Conservation (phyloP, 2,797 vertebrate species). For the Acanthopagrus latus region DNA sequence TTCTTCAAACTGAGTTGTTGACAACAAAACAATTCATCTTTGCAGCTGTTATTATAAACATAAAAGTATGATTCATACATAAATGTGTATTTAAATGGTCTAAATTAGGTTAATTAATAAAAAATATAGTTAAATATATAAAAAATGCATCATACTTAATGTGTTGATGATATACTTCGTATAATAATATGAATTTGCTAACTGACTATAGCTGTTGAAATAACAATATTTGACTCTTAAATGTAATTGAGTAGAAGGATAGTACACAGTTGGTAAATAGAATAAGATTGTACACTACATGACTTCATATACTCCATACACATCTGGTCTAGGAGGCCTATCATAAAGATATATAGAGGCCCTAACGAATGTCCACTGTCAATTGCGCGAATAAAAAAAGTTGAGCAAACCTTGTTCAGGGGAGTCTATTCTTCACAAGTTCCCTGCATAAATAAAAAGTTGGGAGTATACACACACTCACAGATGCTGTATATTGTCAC, state of each 20-base stretch:
- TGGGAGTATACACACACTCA: conserved; percentile 14
- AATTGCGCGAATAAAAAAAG: neutral
- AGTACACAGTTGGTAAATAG: neutral
- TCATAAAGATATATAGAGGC: too few relatives aligned
- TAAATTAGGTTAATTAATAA: neutral
- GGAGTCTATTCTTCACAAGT: conserved; percentile 16
- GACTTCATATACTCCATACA: neutral
- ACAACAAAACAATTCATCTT: too few relatives aligned
- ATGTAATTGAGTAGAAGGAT: too few relatives aligned
- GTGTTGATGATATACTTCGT: neutral
- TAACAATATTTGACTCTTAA: neutral
- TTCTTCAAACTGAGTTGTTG: too few relatives aligned
- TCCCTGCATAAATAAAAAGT: conserved; percentile 38
- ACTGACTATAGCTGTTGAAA: neutral
- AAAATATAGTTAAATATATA: neutral
- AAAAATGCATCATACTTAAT: neutral
- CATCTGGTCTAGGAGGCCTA: too few relatives aligned
- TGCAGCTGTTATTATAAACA: too few relatives aligned
- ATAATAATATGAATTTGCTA: neutral
- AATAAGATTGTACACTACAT: neutral
- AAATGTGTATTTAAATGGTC: neutral
- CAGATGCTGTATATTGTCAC: conserved; percentile 46
- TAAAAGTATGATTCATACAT: neutral
- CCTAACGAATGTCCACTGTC: neutral
- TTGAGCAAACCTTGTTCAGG: conserved; percentile 20